Evolutionary conservation across 2,888 invertebrate genomes (phyloP), one percentile per base, ranked within the genome.

Genomic region (Euclidia mi): DNA sequence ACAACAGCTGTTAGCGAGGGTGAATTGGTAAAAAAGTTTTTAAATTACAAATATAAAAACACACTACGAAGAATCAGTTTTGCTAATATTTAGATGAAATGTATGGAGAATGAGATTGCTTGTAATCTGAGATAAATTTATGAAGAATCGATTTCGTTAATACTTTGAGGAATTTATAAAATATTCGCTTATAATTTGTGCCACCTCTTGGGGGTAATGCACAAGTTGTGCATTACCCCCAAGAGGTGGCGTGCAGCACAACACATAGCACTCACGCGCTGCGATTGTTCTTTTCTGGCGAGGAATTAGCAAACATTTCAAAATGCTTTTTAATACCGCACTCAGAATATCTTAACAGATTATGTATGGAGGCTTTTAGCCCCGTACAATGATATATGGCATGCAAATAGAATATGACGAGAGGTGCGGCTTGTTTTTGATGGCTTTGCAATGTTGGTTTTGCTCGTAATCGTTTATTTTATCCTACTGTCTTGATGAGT

Each of bases 241-340:
- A n/a, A n/a, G n/a, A n/a, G n/a, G n/a, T n/a, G n/a, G n/a, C n/a
- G n/a, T n/a, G n/a, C n/a, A n/a, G 84, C 87, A 85, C 82, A 86
- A 85, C 82, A 89, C 87, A 85, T 76, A 89, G 87, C 87, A 88
- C 88, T 90, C 88, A 82, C 88, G 74, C 80, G 81, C 78, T 75
- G 79, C 83, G 80, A 88, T 89, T 89, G 90, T 90, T 91, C 89
- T 91, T 91, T 91, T 90, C 86, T 89, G 79, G 76, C 74, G 79
- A 80, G 84, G 92, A 91, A 92, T 93, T 92, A 93, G 87, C 89
- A 87, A 90, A 90, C 90, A 88, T 89, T 87, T 84, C 86, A 76
- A 87, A 91, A 90, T 90, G 88, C 84, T 88, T 89, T 90, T 92
- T 90, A 89, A 90, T 90, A 87, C 88, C 81, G 78, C 83, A 79